Evolutionary conservation across 2,113 vertebrate species (phyloP).

Genomic region (Okapia johnstoni): DNA sequence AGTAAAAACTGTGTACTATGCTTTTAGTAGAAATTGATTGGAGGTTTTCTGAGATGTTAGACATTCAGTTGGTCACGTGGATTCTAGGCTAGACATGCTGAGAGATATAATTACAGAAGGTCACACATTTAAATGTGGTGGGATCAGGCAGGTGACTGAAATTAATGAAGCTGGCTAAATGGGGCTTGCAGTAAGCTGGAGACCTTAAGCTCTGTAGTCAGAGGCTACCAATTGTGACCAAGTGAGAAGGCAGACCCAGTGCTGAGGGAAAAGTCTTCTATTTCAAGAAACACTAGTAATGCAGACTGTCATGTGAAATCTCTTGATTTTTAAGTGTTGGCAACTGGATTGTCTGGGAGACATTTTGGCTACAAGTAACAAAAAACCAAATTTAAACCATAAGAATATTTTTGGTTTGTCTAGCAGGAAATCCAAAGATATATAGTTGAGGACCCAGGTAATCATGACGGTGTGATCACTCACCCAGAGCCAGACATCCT

Average conservation of each 20-base stretch:
- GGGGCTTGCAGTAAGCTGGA: background rate
- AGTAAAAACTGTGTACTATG: background rate
- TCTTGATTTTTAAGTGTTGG: background rate
- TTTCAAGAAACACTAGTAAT: background rate
- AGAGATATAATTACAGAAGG: background rate
- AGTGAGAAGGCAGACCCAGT: background rate
- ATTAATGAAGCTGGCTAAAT: background rate
- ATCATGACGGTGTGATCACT: no score
- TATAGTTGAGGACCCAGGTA: background rate
- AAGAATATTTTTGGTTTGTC: slow-evolving; percentile 26
- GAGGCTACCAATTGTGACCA: background rate
- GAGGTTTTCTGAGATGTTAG: background rate
- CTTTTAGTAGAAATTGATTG: background rate
- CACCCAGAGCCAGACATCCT: no score
- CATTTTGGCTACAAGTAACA: background rate
- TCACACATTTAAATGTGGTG: slow-evolving; percentile 7
- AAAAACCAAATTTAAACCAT: background rate
- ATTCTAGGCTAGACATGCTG: background rate
- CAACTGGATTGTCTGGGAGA: background rate
- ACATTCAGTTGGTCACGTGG: background rate
- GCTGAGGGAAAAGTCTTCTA: background rate
- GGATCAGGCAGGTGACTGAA: background rate
- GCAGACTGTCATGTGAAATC: background rate
- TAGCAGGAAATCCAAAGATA: background rate
- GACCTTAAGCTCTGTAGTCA: background rate